Base-by-base conservation (phyloP, 2,113 vertebrate species). In the Malurus melanocephalus region DNA sequence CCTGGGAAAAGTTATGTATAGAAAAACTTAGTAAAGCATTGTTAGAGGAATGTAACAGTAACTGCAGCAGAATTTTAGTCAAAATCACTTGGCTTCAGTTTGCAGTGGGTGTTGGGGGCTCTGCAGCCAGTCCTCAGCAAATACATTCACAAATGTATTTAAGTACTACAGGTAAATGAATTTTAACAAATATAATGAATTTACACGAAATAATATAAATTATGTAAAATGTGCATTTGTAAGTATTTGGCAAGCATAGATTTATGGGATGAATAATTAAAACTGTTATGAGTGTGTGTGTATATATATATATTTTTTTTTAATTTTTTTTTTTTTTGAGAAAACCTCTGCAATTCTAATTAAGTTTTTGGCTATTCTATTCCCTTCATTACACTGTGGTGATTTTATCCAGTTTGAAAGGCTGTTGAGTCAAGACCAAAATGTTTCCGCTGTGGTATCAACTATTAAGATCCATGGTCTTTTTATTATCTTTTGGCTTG, bases 241-340 rank as follows among this genome's bases (percentile, higher is more conserved):
- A 62, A 74, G 48, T 56, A 40, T 28, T 27, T 32, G 49, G 23
- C 60, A 86, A 67, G 48, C 4, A 16, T 12, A 73, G 40, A 46
- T 88, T 62, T 80, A 27, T 32, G 22, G 46, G 72, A 45, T 65
- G 33, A 86, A 65, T 86, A 88, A 87, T 75, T 60, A 23, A 94
- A 33, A 2, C 16, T 38, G 5, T 45, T 61, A 12, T 17, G 23
- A 66, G 38, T 38, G 38, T 38, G n/a, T n/a, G 11, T 38, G 38
- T 38, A 38, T 38, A 38, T 38, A 51, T 66, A 59, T 8, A 1
- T 43, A n/a, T 38, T 52, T 18, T 49, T 59, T 42, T 35, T 10
- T 24, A 18, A 11, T 46, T 11, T 79, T 17, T 16, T n/a, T n/a
- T n/a, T n/a, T n/a, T 33, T 33, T 82, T 0, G 2, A 42, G 55